Evolutionary conservation across 2,888 invertebrate species (phyloP).

Genomic region (Pterostichus niger): DNA sequence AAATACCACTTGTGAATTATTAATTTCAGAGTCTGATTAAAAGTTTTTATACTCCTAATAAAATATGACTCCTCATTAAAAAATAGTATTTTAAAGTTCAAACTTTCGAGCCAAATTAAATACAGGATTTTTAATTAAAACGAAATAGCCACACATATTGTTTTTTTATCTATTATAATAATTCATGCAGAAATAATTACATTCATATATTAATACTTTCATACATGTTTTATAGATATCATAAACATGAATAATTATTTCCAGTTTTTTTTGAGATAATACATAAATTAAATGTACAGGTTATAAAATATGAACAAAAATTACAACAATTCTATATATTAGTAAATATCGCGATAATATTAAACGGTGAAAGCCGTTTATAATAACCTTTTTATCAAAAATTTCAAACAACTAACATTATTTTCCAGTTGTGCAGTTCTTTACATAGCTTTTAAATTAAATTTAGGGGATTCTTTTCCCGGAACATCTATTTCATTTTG

Average conservation of each 20-base stretch:
- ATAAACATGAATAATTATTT: too few species aligned
- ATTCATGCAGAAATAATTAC: constrained; percentile 18
- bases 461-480: constrained; percentile 12
- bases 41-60: constrained; percentile 54
- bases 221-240: constrained; percentile 21
- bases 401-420: not conserved
- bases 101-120: constrained; percentile 52
- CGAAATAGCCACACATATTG: constrained; percentile 35
- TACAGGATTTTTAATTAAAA: constrained; percentile 51
- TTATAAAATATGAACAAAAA: too few species aligned
- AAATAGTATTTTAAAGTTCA: constrained; percentile 47
- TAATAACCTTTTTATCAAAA: too few species aligned
- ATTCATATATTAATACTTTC: constrained; percentile 19
- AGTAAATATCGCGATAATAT: too few species aligned
- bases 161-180: constrained; percentile 9
- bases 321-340: too few species aligned
- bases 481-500: constrained; percentile 35
- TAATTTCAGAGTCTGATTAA: constrained; percentile 53
- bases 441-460: not conserved
- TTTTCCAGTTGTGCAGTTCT: constrained; percentile 25
- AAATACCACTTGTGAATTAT: constrained; percentile 53
- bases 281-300: too few species aligned
- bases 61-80: constrained; percentile 56
- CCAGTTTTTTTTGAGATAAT: too few species aligned
- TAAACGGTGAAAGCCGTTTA: too few species aligned